phyloP scores from a whole-genome alignment of 2,797 vertebrate species.

The Mus caroli region DNA sequence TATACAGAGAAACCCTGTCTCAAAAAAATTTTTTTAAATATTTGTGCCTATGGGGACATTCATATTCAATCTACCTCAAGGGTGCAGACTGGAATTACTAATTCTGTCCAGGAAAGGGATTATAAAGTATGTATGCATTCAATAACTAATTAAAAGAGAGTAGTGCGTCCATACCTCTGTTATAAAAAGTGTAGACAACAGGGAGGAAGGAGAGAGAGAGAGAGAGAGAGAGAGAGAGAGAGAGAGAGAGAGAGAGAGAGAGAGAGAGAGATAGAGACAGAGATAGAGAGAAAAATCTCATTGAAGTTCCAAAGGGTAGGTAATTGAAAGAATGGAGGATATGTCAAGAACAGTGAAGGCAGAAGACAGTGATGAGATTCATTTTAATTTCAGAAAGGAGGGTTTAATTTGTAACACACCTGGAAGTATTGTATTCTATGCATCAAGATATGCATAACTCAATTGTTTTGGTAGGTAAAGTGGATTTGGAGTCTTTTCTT shows the following conservation, averaged over 20 bases:
- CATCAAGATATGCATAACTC: neutral
- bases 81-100: neutral
- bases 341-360: neutral
- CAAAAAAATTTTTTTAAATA: neutral
- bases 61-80: neutral
- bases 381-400: conserved; percentile 1
- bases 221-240: neutral
- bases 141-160: neutral
- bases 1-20: too few relatives aligned
- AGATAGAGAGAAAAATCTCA: neutral
- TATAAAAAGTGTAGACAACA: conserved; percentile 4
- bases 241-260: neutral
- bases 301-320: neutral
- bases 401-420: neutral
- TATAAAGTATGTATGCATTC: neutral
- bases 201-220: neutral
- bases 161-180: neutral
- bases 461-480: neutral
- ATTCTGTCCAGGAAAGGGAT: neutral
- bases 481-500: neutral
- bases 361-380: neutral
- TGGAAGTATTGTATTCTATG: neutral
- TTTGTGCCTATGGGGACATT: neutral
- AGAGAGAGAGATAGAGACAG: neutral
- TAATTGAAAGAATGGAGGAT: neutral